Evolutionary conservation across 2,888 invertebrate species (phyloP), one percentile per base, ranked within the genome.

Genomic region (Hanleya hanleyi): DNA sequence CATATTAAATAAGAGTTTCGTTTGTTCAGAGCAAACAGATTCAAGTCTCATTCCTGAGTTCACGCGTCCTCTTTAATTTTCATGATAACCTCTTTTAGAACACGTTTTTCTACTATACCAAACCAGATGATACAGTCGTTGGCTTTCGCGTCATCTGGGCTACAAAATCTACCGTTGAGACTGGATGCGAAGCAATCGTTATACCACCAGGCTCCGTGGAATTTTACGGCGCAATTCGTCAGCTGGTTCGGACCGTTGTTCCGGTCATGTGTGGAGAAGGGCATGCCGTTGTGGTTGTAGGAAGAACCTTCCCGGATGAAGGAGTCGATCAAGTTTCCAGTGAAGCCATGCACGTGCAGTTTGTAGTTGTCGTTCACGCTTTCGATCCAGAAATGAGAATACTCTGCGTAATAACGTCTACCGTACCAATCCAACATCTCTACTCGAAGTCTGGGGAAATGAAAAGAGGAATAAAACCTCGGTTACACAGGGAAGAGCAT

Each of bases 301-400:
- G 29, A 32, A 35, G n/a, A 22, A 4, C 18, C 64, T 18, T 37
- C 38, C 3, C 64, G 35, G 18, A 37, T 15, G 1, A 64, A 18
- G 3, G 64, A 35, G 15, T 64, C 38, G 12, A 37, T 37, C n/a
- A 64, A 18, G 36, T 64, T 64, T 22, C 64, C 64, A 15, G 64
- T 64, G 15, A 64, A 64, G 12, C 64, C 64, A 18, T n/a, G n/a
- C 15, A 64, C 35, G 18, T 64, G 64, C 15, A 64, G 64, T 12
- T 37, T 33, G 18, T 4, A 64, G 29, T 35, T 37, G 35, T 37
- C 26, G 5, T 35, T 18, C 26, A 1, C 64, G 26, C 26, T 37
- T 18, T 64, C 64, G 64, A 64, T 37, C 64, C 64, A 64, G 37
- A 64, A 64, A 37, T 37, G 64, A n/a, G 64, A 64, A 64, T 64